Evolutionary conservation across 2,113 vertebrate species (phyloP).

Genomic region (Xenopus tropicalis): UCB_Xtro_10.0 CM004450.2:99222501-99223000

Average conservation of each 20-base stretch:
- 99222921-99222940: too few relatives aligned
- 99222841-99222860: too few relatives aligned
- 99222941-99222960: too few relatives aligned
- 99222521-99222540: background rate
- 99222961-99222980: too few relatives aligned
- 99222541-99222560: background rate
- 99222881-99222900: too few relatives aligned
- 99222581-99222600: background rate
- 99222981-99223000: too few relatives aligned
- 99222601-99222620: background rate
- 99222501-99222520: background rate
- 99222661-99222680: background rate
- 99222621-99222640: background rate
- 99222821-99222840: conserved; percentile 9
- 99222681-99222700: conserved; percentile 18
- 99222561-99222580: background rate
- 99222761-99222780: conserved; percentile 7
- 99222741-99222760: conserved; percentile 10
- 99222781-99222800: conserved; percentile 15
- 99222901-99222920: too few relatives aligned
- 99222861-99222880: too few relatives aligned
- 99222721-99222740: conserved; percentile 38
- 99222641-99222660: background rate
- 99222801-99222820: conserved; percentile 8
- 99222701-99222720: conserved; percentile 16